Base-by-base conservation (phyloP, 1,140 invertebrate species). In the Brachionus calyciflorus region DNA sequence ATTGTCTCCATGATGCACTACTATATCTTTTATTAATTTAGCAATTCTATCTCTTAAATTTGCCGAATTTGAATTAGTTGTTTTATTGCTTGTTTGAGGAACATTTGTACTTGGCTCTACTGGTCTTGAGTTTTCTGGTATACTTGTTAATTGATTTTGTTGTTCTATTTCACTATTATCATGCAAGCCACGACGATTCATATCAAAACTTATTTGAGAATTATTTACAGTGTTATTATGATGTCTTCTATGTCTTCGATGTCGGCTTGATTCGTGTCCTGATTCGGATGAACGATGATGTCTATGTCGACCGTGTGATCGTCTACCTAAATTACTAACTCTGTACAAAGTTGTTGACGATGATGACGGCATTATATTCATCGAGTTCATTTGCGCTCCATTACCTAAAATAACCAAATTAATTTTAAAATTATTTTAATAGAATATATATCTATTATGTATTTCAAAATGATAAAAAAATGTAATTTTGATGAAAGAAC, bases 1-100 rank as follows among this genome's bases (percentile, higher is more conserved):
- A 9, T n/a, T 51, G 30, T 73, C 69, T 17, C 69, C 69, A 73
- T 73, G 69, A 19, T 73, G 69, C 17, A 73, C 69, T 12, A 73
- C 69, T 26, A 73, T 73, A 33, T 73, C 69, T 17, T 73, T 73
- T n/a, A 73, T 73, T 24, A 73, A 40, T 30, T 5, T 73, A 5
- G 69, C 48, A 2, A 73, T 73, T 21, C 40, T 49, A 30, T 73
- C 46, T 26, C 69, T 49, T 21, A 73, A 37, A 19, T 73, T 73
- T 5, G n/a, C 51, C 69, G 69, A 73, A 6, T 19, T 70, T 0
- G 21, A 17, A 28, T 70, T 48, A 41, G 21, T 1, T 6, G 46
- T 49, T 2, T 73, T 73, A 2, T 6, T 3, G 3, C 19, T 21
- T 19, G 69, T 17, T 48, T 26, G 30, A 5, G 7, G 12, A 21